A percentile compares a stretch with the other conserved stretches of the same genome.
Conservation (phyloP, 2,888 invertebrate genomes). For the Priapulus caudatus region DNA sequence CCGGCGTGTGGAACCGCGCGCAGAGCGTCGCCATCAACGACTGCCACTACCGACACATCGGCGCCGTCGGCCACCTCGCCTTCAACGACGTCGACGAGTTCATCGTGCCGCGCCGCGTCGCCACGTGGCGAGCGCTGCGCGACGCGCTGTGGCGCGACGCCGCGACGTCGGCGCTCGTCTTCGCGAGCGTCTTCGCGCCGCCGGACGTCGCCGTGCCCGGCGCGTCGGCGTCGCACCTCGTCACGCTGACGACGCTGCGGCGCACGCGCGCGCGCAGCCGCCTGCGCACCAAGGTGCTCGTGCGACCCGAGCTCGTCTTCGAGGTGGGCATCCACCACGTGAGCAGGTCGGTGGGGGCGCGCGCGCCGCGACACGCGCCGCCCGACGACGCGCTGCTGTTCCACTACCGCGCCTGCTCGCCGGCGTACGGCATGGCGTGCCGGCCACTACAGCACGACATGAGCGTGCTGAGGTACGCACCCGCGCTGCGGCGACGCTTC, state of each 20-base stretch:
- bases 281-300: constrained; percentile 26
- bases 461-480: background rate
- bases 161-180: constrained; percentile 24
- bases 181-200: constrained; percentile 29
- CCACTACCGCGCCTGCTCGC: constrained; percentile 24
- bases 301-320: constrained; percentile 24
- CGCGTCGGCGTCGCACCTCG: background rate
- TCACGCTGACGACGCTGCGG: background rate
- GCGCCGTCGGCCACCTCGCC: constrained; percentile 26
- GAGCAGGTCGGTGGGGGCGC: background rate
- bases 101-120: constrained; percentile 28
- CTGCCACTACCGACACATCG: constrained; percentile 34
- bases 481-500: background rate
- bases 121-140: constrained; percentile 23
- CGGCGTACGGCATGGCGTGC: constrained; percentile 27
- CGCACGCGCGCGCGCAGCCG: constrained; percentile 23
- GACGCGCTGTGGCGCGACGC: constrained; percentile 15
- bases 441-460: constrained; percentile 8
- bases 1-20: constrained; percentile 34
- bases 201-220: constrained; percentile 28
- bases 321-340: constrained; percentile 33
- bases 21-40: constrained; percentile 36
- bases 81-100: constrained; percentile 37
- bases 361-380: background rate
- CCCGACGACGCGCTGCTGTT: background rate